phyloP scores from a whole-genome alignment of 2,888 invertebrate species.

The Coleophora flavipennella region DNA sequence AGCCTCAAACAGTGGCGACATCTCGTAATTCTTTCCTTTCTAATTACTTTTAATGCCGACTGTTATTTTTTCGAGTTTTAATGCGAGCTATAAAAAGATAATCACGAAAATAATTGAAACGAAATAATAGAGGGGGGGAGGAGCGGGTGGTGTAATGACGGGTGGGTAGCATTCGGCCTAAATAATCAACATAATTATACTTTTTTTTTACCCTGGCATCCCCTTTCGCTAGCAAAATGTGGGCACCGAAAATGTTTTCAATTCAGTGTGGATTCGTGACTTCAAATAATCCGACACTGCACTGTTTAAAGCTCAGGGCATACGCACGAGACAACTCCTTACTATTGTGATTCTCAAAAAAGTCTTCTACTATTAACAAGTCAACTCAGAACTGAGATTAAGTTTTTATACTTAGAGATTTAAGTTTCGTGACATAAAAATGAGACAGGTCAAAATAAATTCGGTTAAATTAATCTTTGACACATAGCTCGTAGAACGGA shows the following conservation, averaged over 20 bases:
- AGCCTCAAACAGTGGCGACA: constrained; percentile 47
- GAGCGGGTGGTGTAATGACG: constrained; percentile 18
- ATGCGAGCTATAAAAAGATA: constrained; percentile 71
- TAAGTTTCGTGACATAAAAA: no score
- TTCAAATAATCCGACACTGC: constrained; percentile 30
- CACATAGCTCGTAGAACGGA: no score
- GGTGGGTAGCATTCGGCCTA: constrained; percentile 65
- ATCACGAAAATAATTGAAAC: constrained; percentile 73
- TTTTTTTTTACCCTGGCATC: constrained; percentile 56
- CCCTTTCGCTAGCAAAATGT: constrained; percentile 36
- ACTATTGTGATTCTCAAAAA: no score
- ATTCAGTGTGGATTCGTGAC: no score
- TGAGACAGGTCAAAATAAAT: no score
- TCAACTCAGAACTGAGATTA: no score
- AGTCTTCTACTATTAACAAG: no score
- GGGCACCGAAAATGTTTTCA: not conserved
- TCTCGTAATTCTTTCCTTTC: constrained; percentile 60
- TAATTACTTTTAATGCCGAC: constrained; percentile 67
- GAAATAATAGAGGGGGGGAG: constrained; percentile 64
- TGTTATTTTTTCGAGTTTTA: constrained; percentile 70
- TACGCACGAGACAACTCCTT: no score
- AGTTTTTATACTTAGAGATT: no score
- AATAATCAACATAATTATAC: constrained; percentile 73
- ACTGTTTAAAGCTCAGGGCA: no score
- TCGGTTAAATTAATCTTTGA: no score